Base-by-base conservation (phyloP, 2,888 invertebrate species). In the Leucozona laternaria region DNA sequence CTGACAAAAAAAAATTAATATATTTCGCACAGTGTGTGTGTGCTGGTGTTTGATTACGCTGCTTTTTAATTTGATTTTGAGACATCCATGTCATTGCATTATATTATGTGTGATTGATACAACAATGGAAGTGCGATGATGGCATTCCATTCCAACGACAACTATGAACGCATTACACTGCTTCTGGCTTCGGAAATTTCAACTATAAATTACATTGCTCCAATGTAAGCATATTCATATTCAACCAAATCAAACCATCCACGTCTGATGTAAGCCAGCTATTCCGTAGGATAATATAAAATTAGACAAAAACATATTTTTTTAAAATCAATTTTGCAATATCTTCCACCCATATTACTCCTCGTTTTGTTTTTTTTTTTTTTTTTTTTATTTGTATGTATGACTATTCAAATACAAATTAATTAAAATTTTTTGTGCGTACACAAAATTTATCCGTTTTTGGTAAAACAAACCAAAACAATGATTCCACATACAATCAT, bases 121-220 rank as follows among this genome's bases (percentile, higher is more conserved):
- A 86, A 86, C 86, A 86, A 86, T 86, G 81, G 86, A 79, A 64
- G 81, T 86, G 70, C 68, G 60, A 85, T 77, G 77, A 81, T 73
- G 57, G 81, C 85, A 85, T 85, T 85, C 72, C 85, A 43, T 43
- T 17, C 17, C 50, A 15, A 50, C 68, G 10, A 37, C 68, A 37
- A 64, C n/a, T 10, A 68, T 37, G 53, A 34, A 75, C 58, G 58
- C 64, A 86, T 82, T 82, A 75, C 81, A 81, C 62, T 62, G 73
- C 17, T 64, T 85, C 60, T n/a, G 31, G 68, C 37, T 80, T 68
- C 43, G 40, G 20, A 48, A 48, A 82, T 50, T 25, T 37, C 76
- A 43, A n/a, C n/a, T 43, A n/a, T 7, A 43, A n/a, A n/a, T n/a
- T 2, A n/a, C n/a, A 43, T 80, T 45, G 20, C 62, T 58, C 3